Evolutionary conservation across 2,797 vertebrate genomes (phyloP).

Genomic region (Melanotaenia trifasciata): DNA sequence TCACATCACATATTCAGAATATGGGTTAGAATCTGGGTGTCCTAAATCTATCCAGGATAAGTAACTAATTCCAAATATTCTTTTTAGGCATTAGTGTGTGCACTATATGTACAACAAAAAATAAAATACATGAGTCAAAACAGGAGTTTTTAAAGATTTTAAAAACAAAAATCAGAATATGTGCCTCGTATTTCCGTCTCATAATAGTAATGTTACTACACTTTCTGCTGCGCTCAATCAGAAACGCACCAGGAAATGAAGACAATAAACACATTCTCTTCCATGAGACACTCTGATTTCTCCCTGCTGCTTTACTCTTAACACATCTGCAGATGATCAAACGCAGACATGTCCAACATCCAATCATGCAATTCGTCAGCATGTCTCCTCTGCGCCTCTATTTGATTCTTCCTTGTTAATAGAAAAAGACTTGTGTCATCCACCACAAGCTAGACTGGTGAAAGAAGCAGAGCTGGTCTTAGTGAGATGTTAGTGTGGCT

Average conservation of each 20-base stretch:
- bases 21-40: constrained; percentile 22
- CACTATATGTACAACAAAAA: neutral
- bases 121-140: neutral
- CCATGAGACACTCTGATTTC: constrained; percentile 29
- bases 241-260: constrained; percentile 37
- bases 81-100: neutral
- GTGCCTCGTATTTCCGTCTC: constrained; percentile 5
- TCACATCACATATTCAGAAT: constrained; percentile 15
- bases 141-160: neutral
- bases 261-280: constrained; percentile 56
- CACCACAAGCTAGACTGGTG: neutral
- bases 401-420: constrained; percentile 15
- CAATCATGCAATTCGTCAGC: constrained; percentile 10
- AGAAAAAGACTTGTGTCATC: constrained; percentile 29
- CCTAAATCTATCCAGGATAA: constrained; percentile 11
- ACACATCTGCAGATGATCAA: constrained; percentile 17
- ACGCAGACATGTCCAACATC: constrained; percentile 5
- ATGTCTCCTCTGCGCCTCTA: constrained; percentile 19
- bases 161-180: constrained; percentile 5
- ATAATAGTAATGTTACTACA: constrained; percentile 1
- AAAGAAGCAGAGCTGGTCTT: constrained; percentile 18
- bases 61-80: constrained; percentile 9
- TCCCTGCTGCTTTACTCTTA: constrained; percentile 17
- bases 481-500: constrained; percentile 30
- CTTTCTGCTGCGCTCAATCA: neutral